Evolutionary conservation across 2,888 invertebrate species (phyloP), one percentile per base, ranked within the genome.

Genomic region (Lithophane ornitopus): DNA sequence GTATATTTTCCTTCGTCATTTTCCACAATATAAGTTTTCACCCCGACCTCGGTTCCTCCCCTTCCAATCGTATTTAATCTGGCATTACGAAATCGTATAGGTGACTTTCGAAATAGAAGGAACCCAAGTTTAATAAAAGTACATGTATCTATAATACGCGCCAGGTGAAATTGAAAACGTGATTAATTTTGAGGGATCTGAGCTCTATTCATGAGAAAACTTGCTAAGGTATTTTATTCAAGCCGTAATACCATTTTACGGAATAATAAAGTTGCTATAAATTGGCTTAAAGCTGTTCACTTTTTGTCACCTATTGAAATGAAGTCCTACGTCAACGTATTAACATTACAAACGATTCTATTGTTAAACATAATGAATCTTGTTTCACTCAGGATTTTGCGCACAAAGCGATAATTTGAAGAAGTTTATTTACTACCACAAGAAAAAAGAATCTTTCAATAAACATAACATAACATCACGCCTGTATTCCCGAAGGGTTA

Each of bases 1-100:
- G 54, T 79, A 78, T 85, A 84, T 83, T 83, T 84, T 83, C 67
- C 58, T 84, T 61, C 61, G 68, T 76, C 80, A 72, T 80, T 49
- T 63, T 16, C 16, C 9, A 75, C 22, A 71, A 76, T 80, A 78
- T 74, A 84, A 80, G 65, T 84, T 80, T 83, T 74, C 41, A 58
- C 66, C 56, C 26, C 66, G 41, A 54, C 62, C 61, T 70, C 77
- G 34, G 49, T 58, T 70, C 34, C 65, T 78, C 46, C 70, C 34
- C 61, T 52, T 59, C 26, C 76, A 78, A 74, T 78, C 76, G 39
- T 73, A 75, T 81, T 79, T 82, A 76, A 82, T 82, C 67, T 74
- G 72, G 46, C 72, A 74, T 80, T 80, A 80, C 58, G 68, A 81
- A 74, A 81, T 65, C 73, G 66, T 78, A 78, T 79, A 62, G 59